Percentiles rank a stretch among this genome's conserved stretches.
These are phyloP conservation scores for Teleogryllus oceanicus DNA, from an alignment of 2,888 invertebrate genomes.

Conservation along the genomic window DNA sequence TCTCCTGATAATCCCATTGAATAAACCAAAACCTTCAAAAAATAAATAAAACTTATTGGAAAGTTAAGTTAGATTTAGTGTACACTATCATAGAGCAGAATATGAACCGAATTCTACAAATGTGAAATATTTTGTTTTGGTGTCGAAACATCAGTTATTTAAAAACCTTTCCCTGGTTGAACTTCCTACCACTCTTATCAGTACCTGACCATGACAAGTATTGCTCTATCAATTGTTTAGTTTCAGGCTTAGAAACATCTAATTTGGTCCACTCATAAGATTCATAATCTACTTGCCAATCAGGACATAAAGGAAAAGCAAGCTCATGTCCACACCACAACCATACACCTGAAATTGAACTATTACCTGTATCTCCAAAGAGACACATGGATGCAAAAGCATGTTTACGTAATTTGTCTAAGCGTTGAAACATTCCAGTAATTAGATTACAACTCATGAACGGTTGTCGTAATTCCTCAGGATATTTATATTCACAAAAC, in stretches of 20 bases:
- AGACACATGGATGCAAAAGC: conserved; percentile 57
- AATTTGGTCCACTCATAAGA: conserved; percentile 59
- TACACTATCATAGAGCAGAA: too few relatives aligned
- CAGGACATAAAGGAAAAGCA: conserved; percentile 53
- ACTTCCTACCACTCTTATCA: conserved; percentile 55
- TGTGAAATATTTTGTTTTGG: neutral
- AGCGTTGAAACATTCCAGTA: conserved; percentile 56
- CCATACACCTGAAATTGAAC: conserved; percentile 58
- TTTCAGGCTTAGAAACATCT: conserved; percentile 50
- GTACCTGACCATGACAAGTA: conserved; percentile 53
- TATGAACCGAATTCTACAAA: too few relatives aligned
- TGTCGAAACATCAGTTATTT: neutral
- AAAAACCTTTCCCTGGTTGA: conserved; percentile 54
- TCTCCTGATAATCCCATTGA: too few relatives aligned
- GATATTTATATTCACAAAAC: conserved; percentile 58
- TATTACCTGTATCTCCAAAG: conserved; percentile 56
- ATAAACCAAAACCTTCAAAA: too few relatives aligned
- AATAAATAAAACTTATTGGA: too few relatives aligned
- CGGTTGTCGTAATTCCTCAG: conserved; percentile 51
- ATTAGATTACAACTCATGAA: conserved; percentile 63
- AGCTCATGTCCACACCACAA: conserved; percentile 59
- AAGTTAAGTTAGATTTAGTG: too few relatives aligned
- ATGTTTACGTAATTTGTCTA: conserved; percentile 59
- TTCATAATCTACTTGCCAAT: conserved; percentile 58
- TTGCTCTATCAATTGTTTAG: conserved; percentile 51